A percentile compares a stretch with the other conserved stretches of the same genome.
phyloP scores from a whole-genome alignment of 1,140 invertebrate species.

The Temnothorax longispinosus region DNA sequence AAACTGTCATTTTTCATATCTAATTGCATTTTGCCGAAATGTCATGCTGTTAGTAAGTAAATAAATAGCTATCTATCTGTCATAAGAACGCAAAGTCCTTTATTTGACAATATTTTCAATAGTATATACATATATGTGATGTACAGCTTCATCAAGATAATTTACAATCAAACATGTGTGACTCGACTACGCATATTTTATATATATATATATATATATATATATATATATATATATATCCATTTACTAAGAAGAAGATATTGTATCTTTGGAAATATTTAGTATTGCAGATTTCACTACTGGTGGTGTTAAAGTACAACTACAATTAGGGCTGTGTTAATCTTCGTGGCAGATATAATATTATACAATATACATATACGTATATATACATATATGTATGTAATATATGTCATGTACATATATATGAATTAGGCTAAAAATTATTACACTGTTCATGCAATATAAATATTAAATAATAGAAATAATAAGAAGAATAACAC shows the following conservation, averaged over 20 bases:
- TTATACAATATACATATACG: neutral
- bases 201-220: constrained; percentile 31
- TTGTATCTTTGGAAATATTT: constrained; percentile 35
- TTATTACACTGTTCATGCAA: constrained; percentile 27
- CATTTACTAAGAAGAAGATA: constrained; percentile 42
- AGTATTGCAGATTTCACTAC: constrained; percentile 51
- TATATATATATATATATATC: constrained; percentile 30
- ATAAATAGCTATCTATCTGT: constrained; percentile 66
- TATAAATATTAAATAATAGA: constrained; percentile 35
- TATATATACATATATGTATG: constrained; percentile 12
- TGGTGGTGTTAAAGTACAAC: constrained; percentile 42
- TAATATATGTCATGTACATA: neutral
- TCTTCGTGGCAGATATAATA: constrained; percentile 14
- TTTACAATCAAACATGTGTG: constrained; percentile 68
- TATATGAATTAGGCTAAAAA: constrained; percentile 15
- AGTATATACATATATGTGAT: constrained; percentile 81
- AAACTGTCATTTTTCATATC: neutral
- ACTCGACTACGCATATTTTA: constrained; percentile 54
- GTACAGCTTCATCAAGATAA: constrained; percentile 76
- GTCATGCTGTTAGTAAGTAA: constrained; percentile 84
- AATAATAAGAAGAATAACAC: constrained; percentile 34
- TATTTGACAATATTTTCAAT: constrained; percentile 73
- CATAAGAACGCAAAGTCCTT: constrained; percentile 65
- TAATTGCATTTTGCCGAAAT: constrained; percentile 72
- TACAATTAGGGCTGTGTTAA: constrained; percentile 60